phyloP scores from a whole-genome alignment of 2,888 invertebrate species.

The Lagria hirta region DNA sequence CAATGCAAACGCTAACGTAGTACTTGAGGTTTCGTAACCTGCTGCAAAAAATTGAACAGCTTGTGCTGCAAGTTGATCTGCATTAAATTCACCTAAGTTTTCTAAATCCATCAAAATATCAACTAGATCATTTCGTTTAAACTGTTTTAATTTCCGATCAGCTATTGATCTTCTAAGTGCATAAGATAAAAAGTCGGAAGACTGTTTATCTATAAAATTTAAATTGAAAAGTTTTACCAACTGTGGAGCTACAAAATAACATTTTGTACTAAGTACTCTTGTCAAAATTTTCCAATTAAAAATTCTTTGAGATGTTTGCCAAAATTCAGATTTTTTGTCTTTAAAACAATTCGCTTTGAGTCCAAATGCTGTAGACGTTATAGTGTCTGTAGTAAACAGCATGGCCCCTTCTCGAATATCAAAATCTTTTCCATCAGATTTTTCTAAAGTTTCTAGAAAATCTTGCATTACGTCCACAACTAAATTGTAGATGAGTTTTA shows the following conservation, averaged over 20 bases:
- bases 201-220: conserved; percentile 2
- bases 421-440: conserved; percentile 21
- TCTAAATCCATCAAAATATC: conserved; percentile 10
- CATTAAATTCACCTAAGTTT: too few relatives aligned
- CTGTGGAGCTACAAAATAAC: conserved; percentile 7
- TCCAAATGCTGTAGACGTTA: conserved; percentile 18
- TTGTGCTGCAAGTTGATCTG: too few relatives aligned
- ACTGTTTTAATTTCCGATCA: conserved; percentile 5
- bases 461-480: conserved; percentile 35
- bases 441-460: conserved; percentile 37
- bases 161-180: too few relatives aligned
- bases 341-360: conserved; percentile 23
- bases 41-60: conserved; percentile 54
- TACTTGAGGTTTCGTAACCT: conserved; percentile 56
- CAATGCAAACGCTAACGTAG: conserved; percentile 48
- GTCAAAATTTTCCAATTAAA: conserved; percentile 6
- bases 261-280: conserved; percentile 3
- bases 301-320: neutral
- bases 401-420: too few relatives aligned
- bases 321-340: conserved; percentile 18
- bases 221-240: conserved; percentile 12
- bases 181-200: conserved; percentile 1
- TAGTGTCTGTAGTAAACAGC: conserved; percentile 20
- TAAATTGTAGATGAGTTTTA: conserved; percentile 41
- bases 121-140: conserved; percentile 10